phyloP scores from a whole-genome alignment of 2,797 vertebrate species.

The Crenichthys baileyi region DNA sequence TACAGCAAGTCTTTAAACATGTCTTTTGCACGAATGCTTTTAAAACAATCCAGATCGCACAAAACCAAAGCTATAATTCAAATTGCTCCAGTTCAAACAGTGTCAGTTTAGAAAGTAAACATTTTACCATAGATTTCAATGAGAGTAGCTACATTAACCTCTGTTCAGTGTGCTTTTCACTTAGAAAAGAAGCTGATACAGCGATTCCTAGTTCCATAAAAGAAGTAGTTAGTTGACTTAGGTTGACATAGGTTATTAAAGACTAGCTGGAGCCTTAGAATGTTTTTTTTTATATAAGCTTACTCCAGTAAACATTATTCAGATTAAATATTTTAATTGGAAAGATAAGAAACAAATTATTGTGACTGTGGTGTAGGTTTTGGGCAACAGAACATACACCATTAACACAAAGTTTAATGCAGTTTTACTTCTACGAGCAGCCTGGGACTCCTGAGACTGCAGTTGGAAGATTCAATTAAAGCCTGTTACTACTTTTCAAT shows the following conservation, averaged over 20 bases:
- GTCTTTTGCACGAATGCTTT: neutral
- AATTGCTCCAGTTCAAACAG: neutral
- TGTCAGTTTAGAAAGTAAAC: neutral
- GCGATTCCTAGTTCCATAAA: neutral
- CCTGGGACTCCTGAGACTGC: neutral
- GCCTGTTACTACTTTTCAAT: conserved; percentile 56
- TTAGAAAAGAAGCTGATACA: neutral
- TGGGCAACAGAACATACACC: conserved; percentile 14
- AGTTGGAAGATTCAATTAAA: conserved; percentile 3
- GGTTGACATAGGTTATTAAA: neutral
- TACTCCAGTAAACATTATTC: conserved; percentile 28
- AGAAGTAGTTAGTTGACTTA: neutral
- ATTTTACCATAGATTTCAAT: neutral
- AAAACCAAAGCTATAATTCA: neutral
- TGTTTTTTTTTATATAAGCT: conserved; percentile 2
- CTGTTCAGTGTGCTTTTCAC: no score
- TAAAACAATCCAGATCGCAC: neutral
- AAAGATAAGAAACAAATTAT: conserved; percentile 48
- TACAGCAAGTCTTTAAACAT: no score
- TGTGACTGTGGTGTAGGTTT: conserved; percentile 15
- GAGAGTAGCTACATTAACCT: neutral
- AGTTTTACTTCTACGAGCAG: neutral
- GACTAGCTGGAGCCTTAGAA: neutral
- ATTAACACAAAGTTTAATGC: conserved; percentile 34
- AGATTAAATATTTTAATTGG: conserved; percentile 54